Evolutionary conservation across 1,140 invertebrate species (phyloP).

Genomic region (Tyrophagus putrescentiae): DNA sequence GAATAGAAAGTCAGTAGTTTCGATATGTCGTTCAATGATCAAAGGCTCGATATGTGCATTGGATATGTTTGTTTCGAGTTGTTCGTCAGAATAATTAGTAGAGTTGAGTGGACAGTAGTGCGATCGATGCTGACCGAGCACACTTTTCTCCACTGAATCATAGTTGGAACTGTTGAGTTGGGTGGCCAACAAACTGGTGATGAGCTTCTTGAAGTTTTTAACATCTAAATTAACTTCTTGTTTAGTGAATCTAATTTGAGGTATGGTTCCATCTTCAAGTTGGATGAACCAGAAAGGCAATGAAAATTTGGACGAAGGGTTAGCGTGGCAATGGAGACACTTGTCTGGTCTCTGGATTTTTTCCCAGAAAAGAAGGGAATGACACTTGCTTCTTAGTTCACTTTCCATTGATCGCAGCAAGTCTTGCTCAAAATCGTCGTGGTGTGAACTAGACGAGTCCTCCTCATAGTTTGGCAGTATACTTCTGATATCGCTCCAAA

Average conservation of each 20-base stretch:
- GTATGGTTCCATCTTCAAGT: neutral
- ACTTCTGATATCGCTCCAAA: slow-evolving; percentile 3
- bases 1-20: neutral
- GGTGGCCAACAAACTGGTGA: neutral
- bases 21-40: slow-evolving; percentile 9
- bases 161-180: no score
- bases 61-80: neutral
- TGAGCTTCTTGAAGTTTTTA: slow-evolving; percentile 4
- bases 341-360: neutral
- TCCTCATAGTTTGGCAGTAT: neutral
- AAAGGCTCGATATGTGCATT: neutral
- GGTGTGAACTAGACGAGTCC: neutral
- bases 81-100: neutral
- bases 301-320: slow-evolving; percentile 2
- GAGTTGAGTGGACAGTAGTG: neutral
- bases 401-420: slow-evolving; percentile 4
- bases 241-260: neutral
- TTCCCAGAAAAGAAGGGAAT: slow-evolving; percentile 6
- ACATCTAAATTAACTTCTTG: neutral
- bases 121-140: neutral
- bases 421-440: slow-evolving; percentile 7
- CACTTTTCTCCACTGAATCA: neutral
- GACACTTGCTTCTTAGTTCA: neutral
- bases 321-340: neutral
- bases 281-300: slow-evolving; percentile 15